Evolutionary conservation across 2,888 invertebrate genomes (phyloP).

Genomic region (Agapetus fuscipes): DNA sequence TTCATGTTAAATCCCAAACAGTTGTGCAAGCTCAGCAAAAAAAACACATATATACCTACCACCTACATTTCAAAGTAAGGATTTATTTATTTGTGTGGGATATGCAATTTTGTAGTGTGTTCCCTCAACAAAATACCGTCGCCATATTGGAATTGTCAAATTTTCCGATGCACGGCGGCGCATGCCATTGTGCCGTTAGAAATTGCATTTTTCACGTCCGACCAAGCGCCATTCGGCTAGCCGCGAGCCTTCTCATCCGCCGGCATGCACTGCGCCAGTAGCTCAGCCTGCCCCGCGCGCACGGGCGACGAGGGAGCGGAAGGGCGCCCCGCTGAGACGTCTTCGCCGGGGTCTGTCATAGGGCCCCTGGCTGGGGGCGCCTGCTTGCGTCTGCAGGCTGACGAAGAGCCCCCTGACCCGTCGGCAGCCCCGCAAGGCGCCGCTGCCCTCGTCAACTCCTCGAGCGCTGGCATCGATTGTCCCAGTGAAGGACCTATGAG

Average conservation of each 20-base stretch:
- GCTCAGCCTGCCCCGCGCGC: not conserved
- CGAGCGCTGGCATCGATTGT: no score
- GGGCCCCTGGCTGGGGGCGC: not conserved
- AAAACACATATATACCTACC: no score
- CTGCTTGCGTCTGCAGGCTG: not conserved
- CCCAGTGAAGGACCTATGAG: no score
- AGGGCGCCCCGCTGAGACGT: not conserved
- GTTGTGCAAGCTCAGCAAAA: no score
- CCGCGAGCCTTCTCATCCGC: not conserved
- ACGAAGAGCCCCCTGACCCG: not conserved
- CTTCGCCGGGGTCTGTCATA: not conserved
- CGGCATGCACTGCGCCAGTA: not conserved
- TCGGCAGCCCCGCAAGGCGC: not conserved
- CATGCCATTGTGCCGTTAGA: constrained; percentile 21
- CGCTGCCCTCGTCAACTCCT: not conserved
- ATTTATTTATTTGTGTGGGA: no score
- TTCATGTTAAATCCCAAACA: no score
- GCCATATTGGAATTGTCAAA: constrained; percentile 52
- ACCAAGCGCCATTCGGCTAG: not conserved
- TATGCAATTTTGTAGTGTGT: no score
- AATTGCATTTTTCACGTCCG: constrained; percentile 34
- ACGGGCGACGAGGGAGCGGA: not conserved
- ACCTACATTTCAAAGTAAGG: no score
- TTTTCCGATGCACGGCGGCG: constrained; percentile 35
- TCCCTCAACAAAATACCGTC: constrained; percentile 34